Conservation (phyloP, 2,797 vertebrate genomes). For the Muraenolepis orangiensis region DNA sequence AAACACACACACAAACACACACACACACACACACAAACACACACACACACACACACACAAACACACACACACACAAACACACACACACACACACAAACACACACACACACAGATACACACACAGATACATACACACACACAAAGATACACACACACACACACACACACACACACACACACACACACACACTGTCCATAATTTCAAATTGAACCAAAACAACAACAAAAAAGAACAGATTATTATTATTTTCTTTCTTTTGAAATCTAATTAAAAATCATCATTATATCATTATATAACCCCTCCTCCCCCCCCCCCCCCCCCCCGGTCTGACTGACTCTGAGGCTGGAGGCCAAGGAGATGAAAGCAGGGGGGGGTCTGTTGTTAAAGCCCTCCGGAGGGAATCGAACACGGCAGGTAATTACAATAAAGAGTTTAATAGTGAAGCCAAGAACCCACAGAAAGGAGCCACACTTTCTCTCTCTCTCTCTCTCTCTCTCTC, state of each 20-base stretch:
- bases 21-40: constrained; percentile 23
- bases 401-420: constrained; percentile 57
- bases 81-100: constrained; percentile 25
- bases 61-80: constrained; percentile 24
- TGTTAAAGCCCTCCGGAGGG: constrained; percentile 54
- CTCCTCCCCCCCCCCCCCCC: no score
- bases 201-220: background rate
- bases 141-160: constrained; percentile 24
- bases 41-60: constrained; percentile 22
- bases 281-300: background rate
- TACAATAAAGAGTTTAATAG: constrained; percentile 69
- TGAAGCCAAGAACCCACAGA: constrained; percentile 67
- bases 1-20: constrained; percentile 19
- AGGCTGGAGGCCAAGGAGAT: constrained; percentile 55
- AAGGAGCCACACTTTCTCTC: constrained; percentile 61
- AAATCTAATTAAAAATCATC: background rate
- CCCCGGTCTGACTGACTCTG: constrained; percentile 56
- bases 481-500: constrained; percentile 68
- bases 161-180: constrained; percentile 24
- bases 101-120: constrained; percentile 35
- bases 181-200: constrained; percentile 3
- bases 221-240: background rate
- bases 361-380: constrained; percentile 42
- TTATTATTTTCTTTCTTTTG: background rate
- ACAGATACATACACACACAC: no score